Evolutionary conservation across 2,113 vertebrate species (phyloP), one percentile per base, ranked within the genome.

Genomic region (Neolamprologus sp.): DNA sequence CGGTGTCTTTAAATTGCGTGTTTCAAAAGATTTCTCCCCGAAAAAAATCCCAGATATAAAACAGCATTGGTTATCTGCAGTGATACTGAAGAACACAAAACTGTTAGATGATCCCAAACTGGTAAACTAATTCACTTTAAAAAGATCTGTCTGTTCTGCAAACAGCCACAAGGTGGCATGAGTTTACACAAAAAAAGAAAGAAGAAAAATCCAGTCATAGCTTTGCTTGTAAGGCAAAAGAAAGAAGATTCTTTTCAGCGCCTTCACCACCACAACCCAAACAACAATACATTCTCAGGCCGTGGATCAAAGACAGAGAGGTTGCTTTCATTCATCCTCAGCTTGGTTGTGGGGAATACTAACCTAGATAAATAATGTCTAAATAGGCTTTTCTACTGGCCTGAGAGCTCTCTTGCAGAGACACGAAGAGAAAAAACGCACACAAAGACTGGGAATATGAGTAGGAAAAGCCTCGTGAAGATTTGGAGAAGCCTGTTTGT

Each of bases 101-200:
- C 16, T 49, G 71, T 54, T 7, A 37, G 7, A 71, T 40, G 3
- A 82, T 82, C 4, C 21, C 14, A 87, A 75, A 28, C 26, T 30
- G 13, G 26, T 19, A 17, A 89, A 65, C 21, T 13, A n/a, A 71
- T 30, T 42, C 23, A 87, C 9, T 84, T 19, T 68, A 19, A n/a
- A 30, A n/a, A 53, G 30, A 60, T 5, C 9, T 30, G 9, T 8
- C 71, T 78, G 45, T 91, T 90, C 81, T 51, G 12, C 57, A 55
- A 81, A 85, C 49, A n/a, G 71, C 92, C 94, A 95, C 94, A 91
- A 89, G 94, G 89, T 94, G 94, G 90, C 40, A 82, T 78, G 47
- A 87, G 85, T 81, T 82, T 80, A 81, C 91, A 71, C 16, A 79
- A 4, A 86, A 26, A 73, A 47, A 17, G 7, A 47, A 87, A 86